Conservation (phyloP, 2,888 invertebrate species). For the Apamea anceps region DNA sequence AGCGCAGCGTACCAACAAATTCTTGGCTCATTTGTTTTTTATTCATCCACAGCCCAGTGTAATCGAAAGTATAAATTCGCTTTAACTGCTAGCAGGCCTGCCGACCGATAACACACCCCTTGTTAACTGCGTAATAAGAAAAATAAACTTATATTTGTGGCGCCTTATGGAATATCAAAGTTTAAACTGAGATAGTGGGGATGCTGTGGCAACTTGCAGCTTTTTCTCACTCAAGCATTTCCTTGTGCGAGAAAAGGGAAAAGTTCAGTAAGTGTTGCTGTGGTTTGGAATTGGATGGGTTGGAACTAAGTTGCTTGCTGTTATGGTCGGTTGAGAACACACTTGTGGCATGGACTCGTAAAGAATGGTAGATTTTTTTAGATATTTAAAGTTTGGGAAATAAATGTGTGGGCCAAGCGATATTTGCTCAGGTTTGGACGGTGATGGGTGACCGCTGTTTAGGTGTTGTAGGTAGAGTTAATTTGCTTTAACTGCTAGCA, state of each 20-base stretch:
- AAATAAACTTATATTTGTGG: conserved; percentile 86
- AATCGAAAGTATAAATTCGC: conserved; percentile 90
- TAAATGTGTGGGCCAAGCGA: neutral
- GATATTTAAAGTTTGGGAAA: neutral
- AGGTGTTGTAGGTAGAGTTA: conserved; percentile 45
- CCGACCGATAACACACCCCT: conserved; percentile 85
- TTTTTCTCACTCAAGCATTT: neutral
- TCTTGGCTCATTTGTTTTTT: conserved; percentile 90
- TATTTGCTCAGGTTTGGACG: neutral
- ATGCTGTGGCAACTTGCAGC: conserved; percentile 27
- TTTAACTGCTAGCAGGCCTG: conserved; percentile 84
- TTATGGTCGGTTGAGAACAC: neutral
- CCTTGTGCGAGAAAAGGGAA: neutral
- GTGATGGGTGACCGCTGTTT: neutral
- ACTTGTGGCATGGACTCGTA: neutral
- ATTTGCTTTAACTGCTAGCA: conserved; percentile 85
- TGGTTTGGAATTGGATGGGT: conserved; percentile 7
- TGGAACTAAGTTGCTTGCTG: neutral
- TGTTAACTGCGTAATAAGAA: conserved; percentile 88
- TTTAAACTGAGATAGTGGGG: conserved; percentile 72
- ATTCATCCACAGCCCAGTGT: conserved; percentile 86
- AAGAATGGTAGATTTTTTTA: neutral
- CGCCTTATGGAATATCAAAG: conserved; percentile 85
- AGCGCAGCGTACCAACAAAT: conserved; percentile 87
- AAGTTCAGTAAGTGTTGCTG: neutral